Evolutionary conservation across 2,888 invertebrate genomes (phyloP).

Genomic region (Synergus laeviventris): DNA sequence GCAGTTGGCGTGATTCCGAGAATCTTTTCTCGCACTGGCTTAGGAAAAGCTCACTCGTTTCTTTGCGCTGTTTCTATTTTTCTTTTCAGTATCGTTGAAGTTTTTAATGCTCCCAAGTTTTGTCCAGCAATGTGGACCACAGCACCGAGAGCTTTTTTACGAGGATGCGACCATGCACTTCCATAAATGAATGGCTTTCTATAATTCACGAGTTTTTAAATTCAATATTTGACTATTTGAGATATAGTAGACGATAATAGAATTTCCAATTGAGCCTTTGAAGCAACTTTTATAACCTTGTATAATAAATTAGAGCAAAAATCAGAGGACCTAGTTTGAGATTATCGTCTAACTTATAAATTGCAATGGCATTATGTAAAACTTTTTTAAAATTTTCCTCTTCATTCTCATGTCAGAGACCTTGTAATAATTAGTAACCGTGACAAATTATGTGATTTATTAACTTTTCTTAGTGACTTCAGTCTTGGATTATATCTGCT

Average conservation of each 20-base stretch:
- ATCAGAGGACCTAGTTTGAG: too few species aligned
- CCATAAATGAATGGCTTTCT: neutral
- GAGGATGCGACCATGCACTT: slow-evolving; percentile 43
- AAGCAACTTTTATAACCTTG: neutral
- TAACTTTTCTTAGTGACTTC: neutral
- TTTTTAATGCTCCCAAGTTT: slow-evolving; percentile 51
- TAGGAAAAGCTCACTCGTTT: slow-evolving; percentile 52
- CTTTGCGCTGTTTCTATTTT: slow-evolving; percentile 48
- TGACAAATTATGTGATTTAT: neutral
- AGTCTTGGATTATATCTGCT: neutral
- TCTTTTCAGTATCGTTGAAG: slow-evolving; percentile 47
- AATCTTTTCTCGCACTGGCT: slow-evolving; percentile 53
- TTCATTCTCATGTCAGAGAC: neutral
- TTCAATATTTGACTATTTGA: slow-evolving; percentile 9
- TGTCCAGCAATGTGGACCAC: slow-evolving; percentile 42
- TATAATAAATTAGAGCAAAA: neutral
- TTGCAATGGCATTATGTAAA: too few species aligned
- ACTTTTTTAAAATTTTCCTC: too few species aligned
- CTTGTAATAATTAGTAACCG: neutral
- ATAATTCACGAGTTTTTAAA: neutral
- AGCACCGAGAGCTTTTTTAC: slow-evolving; percentile 34
- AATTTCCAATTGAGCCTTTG: neutral
- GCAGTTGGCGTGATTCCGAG: slow-evolving; percentile 55
- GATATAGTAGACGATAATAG: neutral
- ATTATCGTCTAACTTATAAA: too few species aligned